Evolutionary conservation across 2,888 invertebrate species (phyloP).

Genomic region (Stictocephala bisonia): DNA sequence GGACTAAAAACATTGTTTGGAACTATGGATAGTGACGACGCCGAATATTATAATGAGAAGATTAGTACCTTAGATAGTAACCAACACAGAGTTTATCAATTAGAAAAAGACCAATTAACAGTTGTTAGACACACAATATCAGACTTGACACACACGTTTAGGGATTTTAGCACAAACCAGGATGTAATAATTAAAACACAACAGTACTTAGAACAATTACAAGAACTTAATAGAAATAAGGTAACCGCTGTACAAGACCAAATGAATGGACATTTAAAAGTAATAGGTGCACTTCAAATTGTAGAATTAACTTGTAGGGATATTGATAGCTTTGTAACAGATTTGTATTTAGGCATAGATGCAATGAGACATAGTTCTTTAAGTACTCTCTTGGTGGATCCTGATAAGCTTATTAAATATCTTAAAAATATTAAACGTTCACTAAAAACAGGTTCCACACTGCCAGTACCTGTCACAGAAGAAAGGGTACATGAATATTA

Average conservation of each 20-base stretch:
- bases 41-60: slow-evolving; percentile 20
- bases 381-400: not conserved
- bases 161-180: slow-evolving; percentile 12
- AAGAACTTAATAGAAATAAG: not conserved
- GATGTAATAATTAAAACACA: slow-evolving; percentile 9
- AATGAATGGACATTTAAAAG: not conserved
- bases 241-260: not conserved
- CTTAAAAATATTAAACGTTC: not conserved
- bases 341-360: not conserved
- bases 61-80: slow-evolving; percentile 11
- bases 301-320: slow-evolving; percentile 24
- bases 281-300: slow-evolving; percentile 8
- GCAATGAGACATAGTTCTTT: not conserved
- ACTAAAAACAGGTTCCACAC: slow-evolving; percentile 10
- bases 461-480: slow-evolving; percentile 16
- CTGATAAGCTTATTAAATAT: slow-evolving; percentile 17
- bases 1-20: slow-evolving; percentile 13
- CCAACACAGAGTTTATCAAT: slow-evolving; percentile 19
- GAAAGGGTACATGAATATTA: slow-evolving; percentile 4
- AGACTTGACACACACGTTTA: slow-evolving; percentile 5
- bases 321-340: slow-evolving; percentile 1
- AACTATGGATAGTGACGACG: slow-evolving; percentile 25
- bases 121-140: slow-evolving; percentile 8
- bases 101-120: slow-evolving; percentile 9
- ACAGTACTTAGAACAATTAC: slow-evolving; percentile 18